Conservation (phyloP, 2,797 vertebrate genomes). For the Mergus octosetaceus region DNA sequence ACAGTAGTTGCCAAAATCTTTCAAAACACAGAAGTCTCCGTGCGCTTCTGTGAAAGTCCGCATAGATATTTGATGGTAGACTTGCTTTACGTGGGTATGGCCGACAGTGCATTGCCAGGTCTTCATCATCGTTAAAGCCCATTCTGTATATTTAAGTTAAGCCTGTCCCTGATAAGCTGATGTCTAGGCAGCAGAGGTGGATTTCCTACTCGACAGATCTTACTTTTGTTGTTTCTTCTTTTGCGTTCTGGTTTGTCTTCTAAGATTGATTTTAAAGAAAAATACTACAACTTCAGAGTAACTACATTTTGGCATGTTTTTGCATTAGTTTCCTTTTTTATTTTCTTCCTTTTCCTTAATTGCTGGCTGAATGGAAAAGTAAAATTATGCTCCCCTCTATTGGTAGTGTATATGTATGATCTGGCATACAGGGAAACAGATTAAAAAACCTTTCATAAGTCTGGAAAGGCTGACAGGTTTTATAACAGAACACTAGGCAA, state of each 20-base stretch:
- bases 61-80: background rate
- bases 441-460: background rate
- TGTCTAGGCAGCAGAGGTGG: background rate
- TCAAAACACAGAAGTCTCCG: background rate
- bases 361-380: background rate
- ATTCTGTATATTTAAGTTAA: background rate
- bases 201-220: background rate
- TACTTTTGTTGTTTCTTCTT: background rate
- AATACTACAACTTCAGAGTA: background rate
- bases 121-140: background rate
- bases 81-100: background rate
- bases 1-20: background rate
- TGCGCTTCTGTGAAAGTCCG: background rate
- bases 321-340: fast-evolving
- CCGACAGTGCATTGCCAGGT: background rate
- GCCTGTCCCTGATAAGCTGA: background rate
- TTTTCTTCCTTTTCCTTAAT: background rate
- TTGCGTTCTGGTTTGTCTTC: background rate
- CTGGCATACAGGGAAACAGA: background rate
- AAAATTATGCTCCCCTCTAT: background rate
- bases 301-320: background rate
- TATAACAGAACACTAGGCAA: background rate
- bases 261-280: background rate
- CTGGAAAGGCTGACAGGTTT: background rate
- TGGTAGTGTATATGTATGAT: background rate